Base-by-base conservation (phyloP, 2,113 vertebrate genomes). In the Peucedramus taeniatus region DNA sequence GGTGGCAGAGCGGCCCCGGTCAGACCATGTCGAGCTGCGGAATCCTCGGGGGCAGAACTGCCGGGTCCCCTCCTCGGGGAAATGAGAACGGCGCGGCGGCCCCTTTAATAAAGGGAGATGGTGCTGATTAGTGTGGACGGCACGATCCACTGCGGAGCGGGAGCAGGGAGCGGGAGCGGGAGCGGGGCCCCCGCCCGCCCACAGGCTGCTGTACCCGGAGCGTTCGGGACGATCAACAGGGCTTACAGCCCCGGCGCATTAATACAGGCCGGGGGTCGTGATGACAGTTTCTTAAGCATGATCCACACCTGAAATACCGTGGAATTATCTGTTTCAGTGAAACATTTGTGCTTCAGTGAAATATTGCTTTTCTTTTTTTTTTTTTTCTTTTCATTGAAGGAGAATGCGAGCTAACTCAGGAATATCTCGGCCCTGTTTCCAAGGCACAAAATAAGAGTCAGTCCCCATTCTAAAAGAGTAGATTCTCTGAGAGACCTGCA, bases 71-170 rank as follows among this genome's bases (percentile, higher is more conserved):
- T 68, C 12, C 27, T 71, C 44, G 9, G 40, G 22, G 64, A 40
- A 40, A 57, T 0, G 17, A 10, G 40, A 30, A 31, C 6, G 22
- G 5, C 4, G 87, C 64, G 8, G 40, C 49, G 60, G 78, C 22
- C 9, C 68, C 94, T 94, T 96, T 90, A 96, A 96, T 40, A 51
- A 39, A 24, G 4, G 40, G 40, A 83, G 70, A 63, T 4, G 53
- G 44, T 1, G 75, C 96, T 90, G 22, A 75, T 97, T 93, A 95
- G 95, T 87, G 93, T 91, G 94, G 83, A n/a, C 21, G 6, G 95
- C 96, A 97, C 96, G 93, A 96, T 76, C 56, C 87, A 85, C 95
- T 96, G 96, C 96, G 74, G 93, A 30, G 64, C 49, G 40, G 40
- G 80, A 75, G 27, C 21, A 8, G 37, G 49, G 50, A 64, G 37